Evolutionary conservation across 2,888 invertebrate species (phyloP).

Genomic region (Zygaena filipendulae): DNA sequence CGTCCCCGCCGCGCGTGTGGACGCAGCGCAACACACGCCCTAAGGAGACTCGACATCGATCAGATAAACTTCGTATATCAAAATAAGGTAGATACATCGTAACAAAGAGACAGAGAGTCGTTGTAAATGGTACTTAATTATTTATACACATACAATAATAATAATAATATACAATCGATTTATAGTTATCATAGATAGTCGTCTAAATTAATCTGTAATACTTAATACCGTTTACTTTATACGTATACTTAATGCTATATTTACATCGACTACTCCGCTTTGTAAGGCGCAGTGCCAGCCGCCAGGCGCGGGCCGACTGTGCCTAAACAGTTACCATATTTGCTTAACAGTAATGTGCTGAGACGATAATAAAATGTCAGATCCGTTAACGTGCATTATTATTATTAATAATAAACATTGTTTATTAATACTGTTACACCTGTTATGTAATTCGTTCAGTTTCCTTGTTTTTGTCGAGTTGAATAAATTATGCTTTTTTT

Average conservation of each 20-base stretch:
- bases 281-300: too few species aligned
- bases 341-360: too few species aligned
- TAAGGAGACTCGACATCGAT: conserved; percentile 20
- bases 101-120: conserved; percentile 44
- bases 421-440: too few species aligned
- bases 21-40: conserved; percentile 16
- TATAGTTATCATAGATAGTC: conserved; percentile 22
- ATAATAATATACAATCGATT: conserved; percentile 17
- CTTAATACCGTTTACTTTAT: conserved; percentile 24
- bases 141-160: conserved; percentile 23
- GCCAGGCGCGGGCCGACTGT: too few species aligned
- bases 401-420: too few species aligned
- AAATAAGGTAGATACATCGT: conserved; percentile 37
- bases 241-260: conserved; percentile 5
- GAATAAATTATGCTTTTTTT: conserved; percentile 1
- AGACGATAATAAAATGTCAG: too few species aligned
- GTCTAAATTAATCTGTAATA: conserved; percentile 14
- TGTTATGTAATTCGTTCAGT: conserved; percentile 56
- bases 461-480: conserved; percentile 20
- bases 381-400: conserved; percentile 20
- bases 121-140: too few species aligned
- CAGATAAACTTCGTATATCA: conserved; percentile 49
- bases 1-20: conserved; percentile 13
- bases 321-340: too few species aligned
- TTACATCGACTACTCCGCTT: conserved; percentile 22